These are phyloP conservation scores for Dendrocincla tyrannina DNA, from an alignment of 2,797 vertebrate genomes.

Conservation along the genomic window DNA sequence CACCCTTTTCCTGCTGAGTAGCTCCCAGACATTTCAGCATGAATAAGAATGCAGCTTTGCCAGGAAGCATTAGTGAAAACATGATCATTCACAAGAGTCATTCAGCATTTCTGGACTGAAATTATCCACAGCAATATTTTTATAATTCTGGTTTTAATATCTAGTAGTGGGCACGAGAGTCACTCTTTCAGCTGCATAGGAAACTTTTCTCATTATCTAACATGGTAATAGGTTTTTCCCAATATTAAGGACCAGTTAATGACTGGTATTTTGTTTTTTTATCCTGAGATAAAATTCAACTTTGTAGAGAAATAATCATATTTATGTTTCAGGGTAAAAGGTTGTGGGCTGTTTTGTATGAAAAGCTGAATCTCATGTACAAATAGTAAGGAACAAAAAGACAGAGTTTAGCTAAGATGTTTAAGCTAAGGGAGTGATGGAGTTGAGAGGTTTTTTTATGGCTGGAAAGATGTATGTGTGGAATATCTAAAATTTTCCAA, in stretches of 20 bases:
- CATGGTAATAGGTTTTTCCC: not conserved
- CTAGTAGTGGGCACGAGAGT: not conserved
- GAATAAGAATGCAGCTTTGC: conserved; percentile 8
- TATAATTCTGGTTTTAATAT: conserved; percentile 21
- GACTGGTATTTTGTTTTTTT: not conserved
- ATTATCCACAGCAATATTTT: conserved; percentile 7
- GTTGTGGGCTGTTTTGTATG: not conserved
- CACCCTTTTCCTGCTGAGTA: not conserved
- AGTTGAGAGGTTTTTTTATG: not conserved
- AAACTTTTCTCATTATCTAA: not conserved
- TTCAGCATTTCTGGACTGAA: conserved; percentile 1
- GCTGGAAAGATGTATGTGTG: not conserved
- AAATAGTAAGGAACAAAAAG: not conserved
- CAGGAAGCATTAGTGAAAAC: conserved; percentile 29
- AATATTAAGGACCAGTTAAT: not conserved
- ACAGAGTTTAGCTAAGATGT: not conserved
- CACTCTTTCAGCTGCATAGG: not conserved
- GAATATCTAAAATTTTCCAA: not conserved
- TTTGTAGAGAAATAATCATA: not conserved
- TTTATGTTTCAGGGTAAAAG: not conserved
- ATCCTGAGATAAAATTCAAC: not conserved
- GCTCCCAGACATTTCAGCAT: not conserved
- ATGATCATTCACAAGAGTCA: not conserved
- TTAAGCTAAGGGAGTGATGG: not conserved
- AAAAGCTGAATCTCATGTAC: not conserved